Conservation (phyloP, 2,888 invertebrate genomes). For the Drosophila incognita region DNA sequence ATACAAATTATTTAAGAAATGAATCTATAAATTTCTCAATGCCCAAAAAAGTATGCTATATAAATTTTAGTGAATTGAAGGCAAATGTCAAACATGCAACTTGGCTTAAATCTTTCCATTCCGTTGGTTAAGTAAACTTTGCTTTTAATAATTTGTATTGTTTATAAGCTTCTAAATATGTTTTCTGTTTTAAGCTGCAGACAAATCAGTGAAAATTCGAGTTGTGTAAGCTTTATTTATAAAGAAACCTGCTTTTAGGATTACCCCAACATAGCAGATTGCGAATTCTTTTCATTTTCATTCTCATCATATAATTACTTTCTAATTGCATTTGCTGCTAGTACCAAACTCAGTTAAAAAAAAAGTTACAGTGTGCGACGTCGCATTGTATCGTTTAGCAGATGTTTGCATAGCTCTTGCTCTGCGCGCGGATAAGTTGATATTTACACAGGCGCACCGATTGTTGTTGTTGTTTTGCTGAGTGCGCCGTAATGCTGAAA, state of each 20-base stretch:
- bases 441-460: constrained; percentile 65
- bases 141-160: not conserved
- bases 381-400: constrained; percentile 28
- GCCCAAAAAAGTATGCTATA: constrained; percentile 9
- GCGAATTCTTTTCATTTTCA: not conserved
- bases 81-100: not conserved
- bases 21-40: not conserved
- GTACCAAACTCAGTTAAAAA: constrained; percentile 14
- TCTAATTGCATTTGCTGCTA: constrained; percentile 10
- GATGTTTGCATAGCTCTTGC: constrained; percentile 68
- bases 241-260: not conserved
- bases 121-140: not conserved
- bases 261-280: not conserved
- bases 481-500: constrained; percentile 69
- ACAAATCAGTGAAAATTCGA: not conserved
- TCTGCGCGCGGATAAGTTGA: constrained; percentile 66
- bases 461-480: constrained; percentile 25
- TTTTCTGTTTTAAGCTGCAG: not conserved
- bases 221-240: not conserved
- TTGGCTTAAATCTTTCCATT: not conserved
- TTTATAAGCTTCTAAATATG: not conserved
- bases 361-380: constrained; percentile 18
- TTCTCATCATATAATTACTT: not conserved
- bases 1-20: not conserved
- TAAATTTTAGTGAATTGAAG: not conserved